Base-by-base conservation (phyloP, 2,888 invertebrate species). In the Crocallis elinguaria region DNA sequence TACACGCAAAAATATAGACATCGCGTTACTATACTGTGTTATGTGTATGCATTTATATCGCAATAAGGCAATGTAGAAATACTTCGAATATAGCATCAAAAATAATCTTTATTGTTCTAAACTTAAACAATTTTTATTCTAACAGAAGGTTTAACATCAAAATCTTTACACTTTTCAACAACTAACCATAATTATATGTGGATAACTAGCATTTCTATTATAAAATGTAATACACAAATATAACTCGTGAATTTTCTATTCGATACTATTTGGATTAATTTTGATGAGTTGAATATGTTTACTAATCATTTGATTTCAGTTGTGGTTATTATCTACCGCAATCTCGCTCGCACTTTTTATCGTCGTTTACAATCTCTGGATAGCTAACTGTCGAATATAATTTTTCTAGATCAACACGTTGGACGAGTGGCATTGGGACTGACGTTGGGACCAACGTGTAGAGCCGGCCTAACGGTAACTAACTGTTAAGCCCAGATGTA, bases 1-100 rank as follows among this genome's bases (percentile, higher is more conserved):
- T 62, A 64, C 56, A 65, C 49, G 64, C 64, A 52, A 57, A 35
- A 52, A 36, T 9, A 36, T 25, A 50, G 21, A n/a, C 5, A 17
- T 6, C 8, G 14, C n/a, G 36, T 29, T 36, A 17, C 17, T 33
- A 23, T 41, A 27, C 43, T 32, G 43, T 39, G 8, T 12, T 25
- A n/a, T n/a, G n/a, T n/a, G 14, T 30, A 21, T 33, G 14, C 14
- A 27, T 48, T 21, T 33, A 21, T 23, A 45, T 52, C 50, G 55
- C 41, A 53, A 49, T 30, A 48, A 53, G 43, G 41, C 29, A 41
- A 33, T 37, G 29, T 48, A 43, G 35, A 42, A 49, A 50, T 41
- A 53, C 33, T 50, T 50, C 35, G 27, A 50, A 50, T 33, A 51
- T 41, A 1, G 35, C 35, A 53, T 54, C 36, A 45, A 53, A 53